Evolutionary conservation across 2,113 vertebrate species (phyloP).

Genomic region (Sylvia atricapilla): DNA sequence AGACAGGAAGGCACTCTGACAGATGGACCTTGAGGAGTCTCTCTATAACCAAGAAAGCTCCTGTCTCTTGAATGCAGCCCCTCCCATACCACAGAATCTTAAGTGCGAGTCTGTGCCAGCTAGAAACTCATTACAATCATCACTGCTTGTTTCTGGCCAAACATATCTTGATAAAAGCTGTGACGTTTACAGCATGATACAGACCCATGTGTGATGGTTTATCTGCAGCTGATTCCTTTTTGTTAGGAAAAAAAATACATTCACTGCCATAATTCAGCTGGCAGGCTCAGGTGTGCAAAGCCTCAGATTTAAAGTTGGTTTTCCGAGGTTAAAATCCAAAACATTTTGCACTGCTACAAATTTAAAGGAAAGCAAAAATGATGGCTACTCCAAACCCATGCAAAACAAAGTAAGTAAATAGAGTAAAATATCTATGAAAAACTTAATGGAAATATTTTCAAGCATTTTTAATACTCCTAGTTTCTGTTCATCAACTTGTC

Average conservation of each 20-base stretch:
- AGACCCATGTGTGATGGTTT: neutral
- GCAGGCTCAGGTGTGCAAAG: neutral
- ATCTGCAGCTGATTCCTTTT: neutral
- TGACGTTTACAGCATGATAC: neutral
- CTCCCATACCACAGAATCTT: neutral
- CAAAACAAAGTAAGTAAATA: neutral
- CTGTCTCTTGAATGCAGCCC: neutral
- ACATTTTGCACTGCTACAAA: neutral
- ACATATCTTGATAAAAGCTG: neutral
- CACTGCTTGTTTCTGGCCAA: neutral
- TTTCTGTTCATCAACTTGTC: neutral
- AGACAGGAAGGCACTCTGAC: neutral
- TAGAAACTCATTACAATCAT: neutral
- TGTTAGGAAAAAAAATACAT: neutral
- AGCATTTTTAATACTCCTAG: neutral
- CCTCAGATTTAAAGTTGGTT: neutral
- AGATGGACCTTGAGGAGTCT: neutral
- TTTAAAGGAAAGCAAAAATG: neutral
- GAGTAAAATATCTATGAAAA: neutral
- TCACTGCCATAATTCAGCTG: neutral
- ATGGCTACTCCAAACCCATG: neutral
- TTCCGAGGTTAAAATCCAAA: neutral
- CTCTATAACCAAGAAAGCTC: neutral
- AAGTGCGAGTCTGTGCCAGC: neutral
- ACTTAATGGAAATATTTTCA: neutral